These are phyloP conservation scores for Dendrophyllia cribrosa DNA, from an alignment of 64 coral and sea anemone species.

Conservation along the genomic window DNA sequence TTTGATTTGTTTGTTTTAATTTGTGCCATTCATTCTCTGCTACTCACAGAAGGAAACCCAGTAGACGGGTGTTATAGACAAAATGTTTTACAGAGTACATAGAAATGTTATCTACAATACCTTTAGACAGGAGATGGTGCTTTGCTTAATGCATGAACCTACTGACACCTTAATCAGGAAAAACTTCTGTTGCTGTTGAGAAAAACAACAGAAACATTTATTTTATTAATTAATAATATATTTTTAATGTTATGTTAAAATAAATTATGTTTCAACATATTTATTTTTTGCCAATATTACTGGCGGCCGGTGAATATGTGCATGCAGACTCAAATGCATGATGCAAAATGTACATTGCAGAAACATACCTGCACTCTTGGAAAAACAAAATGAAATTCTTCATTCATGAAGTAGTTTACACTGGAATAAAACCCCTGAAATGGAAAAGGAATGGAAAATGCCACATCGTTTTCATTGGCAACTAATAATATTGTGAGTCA, in stretches of 20 bases:
- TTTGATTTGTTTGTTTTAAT: too few relatives aligned
- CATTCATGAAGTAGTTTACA: slow-evolving; percentile 58
- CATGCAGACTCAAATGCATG: background rate
- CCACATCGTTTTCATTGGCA: background rate
- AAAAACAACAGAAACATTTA: background rate
- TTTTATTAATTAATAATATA: background rate
- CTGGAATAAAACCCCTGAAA: slow-evolving; percentile 85
- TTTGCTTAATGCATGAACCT: slow-evolving; percentile 50
- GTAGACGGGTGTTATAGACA: background rate
- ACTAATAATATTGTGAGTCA: background rate
- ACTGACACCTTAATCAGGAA: slow-evolving; percentile 52
- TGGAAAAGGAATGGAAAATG: background rate
- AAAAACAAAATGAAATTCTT: slow-evolving; percentile 85
- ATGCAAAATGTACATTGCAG: background rate
- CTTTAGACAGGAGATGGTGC: slow-evolving; percentile 38
- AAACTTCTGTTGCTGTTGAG: slow-evolving; percentile 57
- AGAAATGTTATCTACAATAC: background rate
- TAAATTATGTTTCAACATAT: too few relatives aligned
- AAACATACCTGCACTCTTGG: slow-evolving; percentile 77
- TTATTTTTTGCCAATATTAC: too few relatives aligned
- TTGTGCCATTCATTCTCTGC: too few relatives aligned
- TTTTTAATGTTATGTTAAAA: background rate
- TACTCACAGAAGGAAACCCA: too few relatives aligned
- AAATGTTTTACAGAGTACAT: background rate
- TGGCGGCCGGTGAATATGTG: background rate